Evolutionary conservation across 2,888 invertebrate species (phyloP), one percentile per base, ranked within the genome.

Genomic region (Tenthredo scrophulariae): DNA sequence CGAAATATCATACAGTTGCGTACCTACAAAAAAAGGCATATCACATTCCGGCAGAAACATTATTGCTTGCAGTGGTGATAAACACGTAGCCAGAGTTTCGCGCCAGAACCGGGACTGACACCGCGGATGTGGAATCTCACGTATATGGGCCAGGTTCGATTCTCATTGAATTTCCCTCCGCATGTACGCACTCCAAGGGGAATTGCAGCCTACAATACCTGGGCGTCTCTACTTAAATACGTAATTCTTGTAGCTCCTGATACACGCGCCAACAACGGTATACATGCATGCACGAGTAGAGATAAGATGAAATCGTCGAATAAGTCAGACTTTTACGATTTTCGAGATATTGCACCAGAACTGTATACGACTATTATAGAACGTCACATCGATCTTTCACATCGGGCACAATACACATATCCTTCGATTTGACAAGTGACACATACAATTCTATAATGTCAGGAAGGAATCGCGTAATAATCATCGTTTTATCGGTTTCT

Each of bases 81-180:
- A 1, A 18, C 79, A 37, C 79, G n/a, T 37, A 75, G 75, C 15
- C 13, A 26, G 26, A 75, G 46, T 46, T 13, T 74, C 7, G 26
- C 29, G 46, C 10, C 37, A 79, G 54, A 26, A 79, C 10, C 54
- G 79, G 37, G 29, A 58, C 58, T 58, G 67, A 37, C 33, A 84
- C 77, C 84, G 40, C 29, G 84, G 84, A 62, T 84, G 75, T 62
- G 79, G 72, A 74, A 75, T 72, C 77, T 84, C 84, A 62, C 84
- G 77, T 84, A 54, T 58, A 84, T 54, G 40, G 84, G 77, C 62
- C 65, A 77, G 54, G 40, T 77, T 84, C 84, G 77, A 26, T 77
- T 84, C 77, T 75, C 84, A 79, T 84, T 84, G 62, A 54, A 75
- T 84, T 74, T n/a, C 37, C 37, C 22, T 58, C 77, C 58, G 62